Base-by-base conservation (phyloP, 2,888 invertebrate species). In the Phlogophora meticulosa region DNA sequence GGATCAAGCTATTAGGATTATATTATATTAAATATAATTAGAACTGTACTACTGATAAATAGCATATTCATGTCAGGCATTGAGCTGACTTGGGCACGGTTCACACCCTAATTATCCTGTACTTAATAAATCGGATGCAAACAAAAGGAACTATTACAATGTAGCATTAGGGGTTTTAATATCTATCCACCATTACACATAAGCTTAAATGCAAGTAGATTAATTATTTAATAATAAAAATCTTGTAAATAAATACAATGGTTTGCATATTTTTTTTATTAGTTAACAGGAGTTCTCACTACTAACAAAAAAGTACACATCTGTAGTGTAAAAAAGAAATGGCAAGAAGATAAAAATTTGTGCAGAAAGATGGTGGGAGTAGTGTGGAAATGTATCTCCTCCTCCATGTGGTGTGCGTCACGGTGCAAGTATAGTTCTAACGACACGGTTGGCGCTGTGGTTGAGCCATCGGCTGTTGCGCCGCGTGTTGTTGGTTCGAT, bases 1-100 rank as follows among this genome's bases (percentile, higher is more conserved):
- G 98, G 98, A 61, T 97, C 98, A 7, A 87, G 87, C 28, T 96
- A 96, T 92, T 98, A 74, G 70, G 17, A 10, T 7, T 22, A 15
- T 1, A 0, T 28, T 28, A 17, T 11, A 7, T 7, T 2, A 10
- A 24, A 36, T 2, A 62, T 7, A 28, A n/a, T n/a, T n/a, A n/a
- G n/a, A n/a, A n/a, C n/a, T n/a, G n/a, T n/a, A n/a, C n/a, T n/a
- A n/a, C n/a, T n/a, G n/a, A n/a, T n/a, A n/a, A n/a, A n/a, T n/a
- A n/a, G n/a, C n/a, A n/a, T n/a, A n/a, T n/a, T n/a, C n/a, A n/a
- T n/a, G n/a, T n/a, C n/a, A n/a, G n/a, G n/a, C 5, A 28, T 2
- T 28, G 5, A 28, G 5, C 28, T 4, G 28, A 28, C 28, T 28
- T 28, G 28, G 28, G 28, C 28, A 28, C 28, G 5, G 28, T 5